Evolutionary conservation across 1,140 invertebrate species (phyloP).

Genomic region (Euschistus heros): DNA sequence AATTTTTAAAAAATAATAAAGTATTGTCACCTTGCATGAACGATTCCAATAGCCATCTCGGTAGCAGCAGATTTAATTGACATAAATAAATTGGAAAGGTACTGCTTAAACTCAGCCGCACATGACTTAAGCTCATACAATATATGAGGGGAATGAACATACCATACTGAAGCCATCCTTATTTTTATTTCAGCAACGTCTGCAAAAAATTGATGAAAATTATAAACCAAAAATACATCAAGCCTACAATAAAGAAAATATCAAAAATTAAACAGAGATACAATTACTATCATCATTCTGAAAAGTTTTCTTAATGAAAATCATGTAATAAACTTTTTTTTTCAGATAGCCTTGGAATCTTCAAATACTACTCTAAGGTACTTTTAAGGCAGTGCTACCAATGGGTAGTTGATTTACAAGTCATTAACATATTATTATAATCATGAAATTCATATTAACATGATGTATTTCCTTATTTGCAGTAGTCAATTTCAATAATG

Average conservation of each 20-base stretch:
- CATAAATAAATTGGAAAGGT: slow-evolving; percentile 59
- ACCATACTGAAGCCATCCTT: slow-evolving; percentile 83
- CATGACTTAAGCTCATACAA: slow-evolving; percentile 78
- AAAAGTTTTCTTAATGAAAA: no score
- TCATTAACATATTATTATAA: no score
- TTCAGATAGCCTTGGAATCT: no score
- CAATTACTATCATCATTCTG: background rate
- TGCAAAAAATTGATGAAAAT: slow-evolving; percentile 9
- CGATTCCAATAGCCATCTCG: slow-evolving; percentile 85
- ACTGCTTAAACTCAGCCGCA: slow-evolving; percentile 59
- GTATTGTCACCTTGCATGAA: slow-evolving; percentile 48
- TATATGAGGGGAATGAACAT: slow-evolving; percentile 79
- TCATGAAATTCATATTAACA: no score
- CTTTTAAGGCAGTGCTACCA: no score
- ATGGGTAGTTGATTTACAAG: no score
- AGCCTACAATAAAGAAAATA: background rate
- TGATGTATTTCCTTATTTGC: no score
- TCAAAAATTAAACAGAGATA: background rate
- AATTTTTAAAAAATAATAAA: background rate
- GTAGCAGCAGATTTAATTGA: slow-evolving; percentile 82
- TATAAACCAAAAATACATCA: background rate
- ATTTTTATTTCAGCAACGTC: slow-evolving; percentile 45
- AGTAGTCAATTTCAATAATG: no score
- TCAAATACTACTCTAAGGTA: no score
- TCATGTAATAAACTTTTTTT: no score